Percentiles rank a stretch among this genome's conserved stretches.
phyloP scores from a whole-genome alignment of 2,113 vertebrate species.

The Pipra filicauda region DNA sequence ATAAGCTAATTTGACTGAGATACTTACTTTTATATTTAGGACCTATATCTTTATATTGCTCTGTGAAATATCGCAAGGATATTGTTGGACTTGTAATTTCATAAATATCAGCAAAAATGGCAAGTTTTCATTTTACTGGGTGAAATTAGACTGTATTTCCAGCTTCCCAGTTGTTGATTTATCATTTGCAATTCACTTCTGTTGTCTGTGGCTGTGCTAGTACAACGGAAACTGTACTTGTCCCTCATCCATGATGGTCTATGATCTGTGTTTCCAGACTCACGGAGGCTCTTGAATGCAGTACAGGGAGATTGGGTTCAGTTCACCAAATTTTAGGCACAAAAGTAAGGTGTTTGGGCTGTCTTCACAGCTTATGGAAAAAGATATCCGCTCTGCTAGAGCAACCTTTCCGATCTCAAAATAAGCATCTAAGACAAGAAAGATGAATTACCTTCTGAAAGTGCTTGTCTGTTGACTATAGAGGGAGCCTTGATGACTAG shows the following conservation, averaged over 20 bases:
- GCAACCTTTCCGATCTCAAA: constrained; percentile 1
- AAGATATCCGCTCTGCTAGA: not conserved
- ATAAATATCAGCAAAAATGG: not conserved
- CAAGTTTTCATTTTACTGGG: not conserved
- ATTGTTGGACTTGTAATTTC: not conserved
- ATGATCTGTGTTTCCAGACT: not conserved
- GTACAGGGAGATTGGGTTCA: not conserved
- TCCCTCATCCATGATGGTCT: not conserved
- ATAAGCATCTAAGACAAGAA: constrained; percentile 13
- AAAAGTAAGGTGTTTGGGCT: not conserved
- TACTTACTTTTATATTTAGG: not conserved
- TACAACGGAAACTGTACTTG: not conserved
- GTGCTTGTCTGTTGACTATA: not conserved
- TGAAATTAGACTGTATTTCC: not conserved
- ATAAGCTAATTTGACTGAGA: not conserved
- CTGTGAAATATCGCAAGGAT: not conserved
- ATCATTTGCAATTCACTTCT: not conserved
- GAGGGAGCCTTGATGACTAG: constrained; percentile 21
- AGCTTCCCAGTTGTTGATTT: not conserved
- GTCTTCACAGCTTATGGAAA: not conserved
- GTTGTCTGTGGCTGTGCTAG: not conserved
- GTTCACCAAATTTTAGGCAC: not conserved
- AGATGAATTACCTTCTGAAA: constrained; percentile 14
- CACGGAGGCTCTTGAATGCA: not conserved
- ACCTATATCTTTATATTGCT: not conserved